These are phyloP conservation scores for Regulus satrapa DNA, from an alignment of 2,113 vertebrate genomes.

Conservation along the genomic window DNA sequence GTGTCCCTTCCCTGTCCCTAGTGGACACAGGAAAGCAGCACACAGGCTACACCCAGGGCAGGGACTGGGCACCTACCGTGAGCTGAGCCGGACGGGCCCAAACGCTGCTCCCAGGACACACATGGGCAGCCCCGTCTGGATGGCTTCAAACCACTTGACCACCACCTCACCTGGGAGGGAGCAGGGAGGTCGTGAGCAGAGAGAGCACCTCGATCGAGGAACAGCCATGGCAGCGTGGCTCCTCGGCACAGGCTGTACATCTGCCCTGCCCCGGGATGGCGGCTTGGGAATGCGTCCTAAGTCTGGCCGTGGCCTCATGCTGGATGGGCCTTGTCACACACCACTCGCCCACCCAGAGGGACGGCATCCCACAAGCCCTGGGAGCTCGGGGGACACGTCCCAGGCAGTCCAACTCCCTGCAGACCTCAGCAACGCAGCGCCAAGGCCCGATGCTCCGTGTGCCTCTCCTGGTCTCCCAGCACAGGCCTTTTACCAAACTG, in stretches of 20 bases:
- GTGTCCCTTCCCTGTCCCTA: not conserved
- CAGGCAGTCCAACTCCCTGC: not conserved
- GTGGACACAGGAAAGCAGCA: not conserved
- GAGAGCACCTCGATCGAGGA: accelerated
- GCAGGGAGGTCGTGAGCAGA: not conserved
- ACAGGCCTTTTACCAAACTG: not conserved
- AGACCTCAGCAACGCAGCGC: accelerated
- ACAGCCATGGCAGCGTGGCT: accelerated
- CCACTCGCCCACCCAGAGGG: not conserved
- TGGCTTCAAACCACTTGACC: constrained; percentile 94
- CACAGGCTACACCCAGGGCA: not conserved
- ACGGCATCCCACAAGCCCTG: not conserved
- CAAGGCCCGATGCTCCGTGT: accelerated
- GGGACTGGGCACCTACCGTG: constrained; percentile 65
- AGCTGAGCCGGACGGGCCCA: constrained; percentile 82
- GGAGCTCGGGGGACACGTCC: not conserved
- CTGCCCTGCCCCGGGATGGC: accelerated
- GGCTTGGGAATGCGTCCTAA: not conserved
- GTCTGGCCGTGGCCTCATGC: not conserved
- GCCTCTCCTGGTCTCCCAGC: not conserved
- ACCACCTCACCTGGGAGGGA: constrained; percentile 84
- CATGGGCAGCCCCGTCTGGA: constrained; percentile 94
- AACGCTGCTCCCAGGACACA: constrained; percentile 88
- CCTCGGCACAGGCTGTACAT: accelerated
- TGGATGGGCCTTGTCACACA: not conserved